Conservation (phyloP, 2,113 vertebrate species). For the Tonatia bakeri region DNA sequence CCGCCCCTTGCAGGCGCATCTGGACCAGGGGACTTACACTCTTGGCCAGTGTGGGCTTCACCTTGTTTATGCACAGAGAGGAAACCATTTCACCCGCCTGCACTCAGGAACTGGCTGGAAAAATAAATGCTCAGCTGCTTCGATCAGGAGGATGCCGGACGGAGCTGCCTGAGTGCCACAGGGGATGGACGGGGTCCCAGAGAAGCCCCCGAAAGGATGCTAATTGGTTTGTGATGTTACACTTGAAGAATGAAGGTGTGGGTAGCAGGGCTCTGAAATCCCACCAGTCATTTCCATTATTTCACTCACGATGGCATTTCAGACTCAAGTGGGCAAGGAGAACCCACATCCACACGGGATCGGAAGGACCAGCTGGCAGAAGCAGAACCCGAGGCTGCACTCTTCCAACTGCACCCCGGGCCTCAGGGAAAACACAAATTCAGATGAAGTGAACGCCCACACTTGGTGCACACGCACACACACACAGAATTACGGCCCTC, state of each 20-base stretch:
- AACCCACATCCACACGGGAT: not conserved
- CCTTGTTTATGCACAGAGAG: not conserved
- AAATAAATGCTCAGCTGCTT: not conserved
- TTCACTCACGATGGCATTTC: not conserved
- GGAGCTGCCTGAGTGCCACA: not conserved
- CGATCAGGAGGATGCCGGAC: not conserved
- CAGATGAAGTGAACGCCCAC: not conserved
- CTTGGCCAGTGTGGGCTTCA: rapidly evolving
- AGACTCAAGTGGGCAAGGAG: not conserved
- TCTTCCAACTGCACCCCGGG: rapidly evolving
- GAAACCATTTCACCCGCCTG: not conserved
- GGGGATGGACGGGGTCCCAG: not conserved
- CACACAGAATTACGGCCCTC: rapidly evolving
- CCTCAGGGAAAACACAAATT: not conserved
- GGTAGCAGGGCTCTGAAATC: not conserved
- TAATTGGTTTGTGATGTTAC: rapidly evolving
- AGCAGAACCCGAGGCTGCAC: not conserved
- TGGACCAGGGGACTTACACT: not conserved
- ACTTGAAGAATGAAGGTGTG: not conserved
- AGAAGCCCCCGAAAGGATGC: not conserved
- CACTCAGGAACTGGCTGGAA: not conserved
- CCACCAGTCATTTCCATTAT: rapidly evolving
- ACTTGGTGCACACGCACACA: not conserved
- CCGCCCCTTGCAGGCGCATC: rapidly evolving
- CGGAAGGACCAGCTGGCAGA: rapidly evolving